These are phyloP conservation scores for Diploscapter pachys DNA, from an alignment of 1,140 invertebrate genomes.

Conservation along the genomic window DNA sequence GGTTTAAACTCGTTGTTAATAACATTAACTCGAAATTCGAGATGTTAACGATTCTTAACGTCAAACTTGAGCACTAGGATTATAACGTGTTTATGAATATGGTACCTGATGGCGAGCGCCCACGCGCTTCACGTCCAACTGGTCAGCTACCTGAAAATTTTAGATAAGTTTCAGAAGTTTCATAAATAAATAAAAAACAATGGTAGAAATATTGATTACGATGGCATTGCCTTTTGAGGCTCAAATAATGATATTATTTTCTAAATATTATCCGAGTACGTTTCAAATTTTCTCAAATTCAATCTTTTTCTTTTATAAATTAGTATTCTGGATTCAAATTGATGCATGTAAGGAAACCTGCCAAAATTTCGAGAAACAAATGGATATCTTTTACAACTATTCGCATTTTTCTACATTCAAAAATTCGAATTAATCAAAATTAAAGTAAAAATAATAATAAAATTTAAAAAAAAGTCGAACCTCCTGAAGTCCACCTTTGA, in stretches of 20 bases:
- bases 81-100: too few relatives aligned
- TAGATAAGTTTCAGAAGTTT: not conserved
- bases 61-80: not conserved
- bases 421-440: slow-evolving; percentile 74
- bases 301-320: slow-evolving; percentile 16
- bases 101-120: slow-evolving; percentile 83
- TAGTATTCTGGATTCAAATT: slow-evolving; percentile 6
- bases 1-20: not conserved
- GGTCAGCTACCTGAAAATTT: slow-evolving; percentile 47
- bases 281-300: too few relatives aligned
- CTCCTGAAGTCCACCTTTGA: slow-evolving; percentile 94
- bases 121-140: slow-evolving; percentile 71
- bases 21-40: not conserved
- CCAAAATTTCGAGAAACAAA: too few relatives aligned
- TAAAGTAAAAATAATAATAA: slow-evolving; percentile 15
- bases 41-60: not conserved
- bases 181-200: slow-evolving; percentile 22
- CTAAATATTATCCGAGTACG: too few relatives aligned
- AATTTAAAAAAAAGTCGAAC: slow-evolving; percentile 63
- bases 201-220: not conserved
- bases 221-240: too few relatives aligned
- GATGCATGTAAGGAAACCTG: too few relatives aligned
- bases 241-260: too few relatives aligned
- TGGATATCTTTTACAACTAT: not conserved
- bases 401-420: not conserved